A percentile compares a stretch with the other conserved stretches of the same genome.
phyloP scores from a whole-genome alignment of 1,140 invertebrate species.

The Armadillidium nasatum region DNA sequence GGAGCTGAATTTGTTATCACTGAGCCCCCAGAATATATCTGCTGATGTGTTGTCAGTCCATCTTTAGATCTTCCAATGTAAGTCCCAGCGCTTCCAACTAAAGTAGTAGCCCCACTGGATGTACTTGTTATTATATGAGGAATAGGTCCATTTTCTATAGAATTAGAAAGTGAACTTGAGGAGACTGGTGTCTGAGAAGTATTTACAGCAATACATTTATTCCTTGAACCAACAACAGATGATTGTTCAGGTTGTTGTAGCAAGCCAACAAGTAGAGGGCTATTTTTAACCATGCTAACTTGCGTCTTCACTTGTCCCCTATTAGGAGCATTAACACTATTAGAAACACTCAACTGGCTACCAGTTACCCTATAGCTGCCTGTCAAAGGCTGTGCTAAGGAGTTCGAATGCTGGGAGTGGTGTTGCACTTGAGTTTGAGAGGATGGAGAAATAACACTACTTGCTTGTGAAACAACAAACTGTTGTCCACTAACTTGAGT shows the following conservation, averaged over 20 bases:
- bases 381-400: conserved; percentile 25
- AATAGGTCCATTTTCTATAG: conserved; percentile 11
- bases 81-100: conserved; percentile 1
- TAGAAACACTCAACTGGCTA: conserved; percentile 3
- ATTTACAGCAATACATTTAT: conserved; percentile 25
- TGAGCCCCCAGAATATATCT: conserved; percentile 42
- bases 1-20: conserved; percentile 41
- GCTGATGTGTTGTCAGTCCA: conserved; percentile 42
- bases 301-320: conserved; percentile 28
- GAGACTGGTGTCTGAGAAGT: background rate
- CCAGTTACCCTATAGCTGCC: conserved; percentile 29
- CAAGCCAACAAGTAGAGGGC: conserved; percentile 40
- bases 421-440: conserved; percentile 25
- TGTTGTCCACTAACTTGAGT: conserved; percentile 32
- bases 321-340: conserved; percentile 9
- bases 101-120: background rate
- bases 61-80: conserved; percentile 35
- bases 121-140: background rate
- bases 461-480: conserved; percentile 25
- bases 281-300: conserved; percentile 40
- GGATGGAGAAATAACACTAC: conserved; percentile 20
- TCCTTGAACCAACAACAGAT: conserved; percentile 24
- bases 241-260: conserved; percentile 41
- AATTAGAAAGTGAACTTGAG: conserved; percentile 20
- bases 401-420: conserved; percentile 31